A percentile compares a stretch with the other conserved stretches of the same genome.
These are phyloP conservation scores for Picathartes gymnocephalus DNA, from an alignment of 2,113 vertebrate species.

Conservation along the genomic window DNA sequence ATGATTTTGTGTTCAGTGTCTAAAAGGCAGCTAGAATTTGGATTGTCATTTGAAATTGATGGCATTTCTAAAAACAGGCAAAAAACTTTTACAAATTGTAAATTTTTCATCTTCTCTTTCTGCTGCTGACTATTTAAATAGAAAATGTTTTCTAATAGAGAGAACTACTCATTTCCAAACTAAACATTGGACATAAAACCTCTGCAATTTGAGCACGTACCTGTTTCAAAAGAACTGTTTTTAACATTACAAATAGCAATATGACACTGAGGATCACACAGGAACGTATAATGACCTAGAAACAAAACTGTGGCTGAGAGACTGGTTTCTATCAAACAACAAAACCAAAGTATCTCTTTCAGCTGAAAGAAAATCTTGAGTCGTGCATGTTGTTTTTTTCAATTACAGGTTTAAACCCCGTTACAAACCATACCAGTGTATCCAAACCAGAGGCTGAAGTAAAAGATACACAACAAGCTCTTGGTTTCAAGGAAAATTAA, in stretches of 20 bases:
- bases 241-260: background rate
- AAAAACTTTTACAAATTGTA: background rate
- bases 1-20: background rate
- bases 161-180: background rate
- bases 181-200: background rate
- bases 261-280: background rate
- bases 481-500: background rate
- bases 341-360: background rate
- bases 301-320: background rate
- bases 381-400: rapidly evolving
- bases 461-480: background rate
- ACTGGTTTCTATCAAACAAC: background rate
- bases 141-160: background rate
- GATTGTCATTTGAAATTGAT: background rate
- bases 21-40: background rate
- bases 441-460: background rate
- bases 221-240: background rate
- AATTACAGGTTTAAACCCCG: background rate
- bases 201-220: background rate
- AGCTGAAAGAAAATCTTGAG: background rate
- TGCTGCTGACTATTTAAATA: background rate
- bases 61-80: background rate
- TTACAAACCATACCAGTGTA: background rate
- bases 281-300: background rate
- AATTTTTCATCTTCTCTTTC: background rate